Conservation (phyloP, 2,797 vertebrate genomes). For the Cichlasoma orientale region DNA sequence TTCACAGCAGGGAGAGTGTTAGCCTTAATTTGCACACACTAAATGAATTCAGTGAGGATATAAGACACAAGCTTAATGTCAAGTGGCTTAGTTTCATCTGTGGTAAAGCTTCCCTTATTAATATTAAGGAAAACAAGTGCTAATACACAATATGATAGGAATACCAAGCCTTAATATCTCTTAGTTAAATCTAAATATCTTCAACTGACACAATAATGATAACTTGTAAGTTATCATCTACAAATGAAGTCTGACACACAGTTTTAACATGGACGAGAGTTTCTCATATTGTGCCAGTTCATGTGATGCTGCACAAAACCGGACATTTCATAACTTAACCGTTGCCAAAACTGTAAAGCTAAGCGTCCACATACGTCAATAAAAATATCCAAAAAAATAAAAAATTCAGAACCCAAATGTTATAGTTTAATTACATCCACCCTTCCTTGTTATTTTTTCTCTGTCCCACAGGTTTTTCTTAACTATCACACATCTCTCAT, state of each 20-base stretch:
- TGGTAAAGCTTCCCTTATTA: background rate
- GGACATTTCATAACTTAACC: background rate
- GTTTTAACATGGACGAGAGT: background rate
- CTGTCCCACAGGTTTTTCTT: too few relatives aligned
- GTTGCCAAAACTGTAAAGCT: background rate
- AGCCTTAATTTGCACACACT: constrained; percentile 2
- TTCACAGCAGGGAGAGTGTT: constrained; percentile 7
- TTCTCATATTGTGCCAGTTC: background rate
- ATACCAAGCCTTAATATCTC: background rate
- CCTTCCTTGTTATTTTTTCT: too few relatives aligned
- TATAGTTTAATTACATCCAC: too few relatives aligned
- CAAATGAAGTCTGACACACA: background rate
- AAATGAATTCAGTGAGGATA: constrained; percentile 4
- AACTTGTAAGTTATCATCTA: background rate
- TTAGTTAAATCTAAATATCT: background rate
- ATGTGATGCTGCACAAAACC: background rate
- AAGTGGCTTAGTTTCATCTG: background rate
- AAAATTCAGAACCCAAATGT: background rate
- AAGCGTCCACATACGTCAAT: background rate
- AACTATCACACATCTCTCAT: too few relatives aligned
- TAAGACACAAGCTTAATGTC: background rate
- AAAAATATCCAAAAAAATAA: background rate
- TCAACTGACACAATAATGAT: background rate
- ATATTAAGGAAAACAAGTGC: background rate
- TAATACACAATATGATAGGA: background rate